Conservation (phyloP, 2,888 invertebrate species). For the Trachelus troglodyta region DNA sequence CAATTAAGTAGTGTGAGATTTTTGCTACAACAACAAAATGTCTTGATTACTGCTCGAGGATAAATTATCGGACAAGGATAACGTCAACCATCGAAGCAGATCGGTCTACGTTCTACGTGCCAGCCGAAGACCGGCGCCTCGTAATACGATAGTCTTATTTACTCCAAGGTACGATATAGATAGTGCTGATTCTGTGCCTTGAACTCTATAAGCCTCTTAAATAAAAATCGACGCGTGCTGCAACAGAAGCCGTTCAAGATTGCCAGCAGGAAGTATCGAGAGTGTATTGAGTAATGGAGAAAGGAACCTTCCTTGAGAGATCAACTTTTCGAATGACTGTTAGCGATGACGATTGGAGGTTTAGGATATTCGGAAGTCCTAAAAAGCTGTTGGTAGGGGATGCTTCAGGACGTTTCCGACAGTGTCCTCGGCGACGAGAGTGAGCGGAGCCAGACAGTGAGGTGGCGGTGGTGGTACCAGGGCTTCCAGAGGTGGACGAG, state of each 20-base stretch:
- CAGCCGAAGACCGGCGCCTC: neutral
- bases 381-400: conserved; percentile 69
- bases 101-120: neutral
- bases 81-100: neutral
- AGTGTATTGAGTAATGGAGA: neutral
- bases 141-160: neutral
- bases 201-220: neutral
- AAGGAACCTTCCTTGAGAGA: neutral
- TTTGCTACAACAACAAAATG: neutral
- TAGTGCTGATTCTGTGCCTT: neutral
- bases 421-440: conserved; percentile 76
- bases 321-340: neutral
- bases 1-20: neutral
- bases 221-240: neutral
- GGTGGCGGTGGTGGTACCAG: conserved; percentile 57
- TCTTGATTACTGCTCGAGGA: neutral
- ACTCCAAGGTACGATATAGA: neutral
- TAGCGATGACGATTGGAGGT: neutral
- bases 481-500: conserved; percentile 57
- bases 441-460: conserved; percentile 61
- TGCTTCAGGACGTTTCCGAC: conserved; percentile 76
- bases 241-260: neutral
- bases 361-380: conserved; percentile 36
- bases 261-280: neutral
- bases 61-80: neutral